phyloP scores from a whole-genome alignment of 92 coral and sea anemone genomes.

The Parazoanthus darwini region DNA sequence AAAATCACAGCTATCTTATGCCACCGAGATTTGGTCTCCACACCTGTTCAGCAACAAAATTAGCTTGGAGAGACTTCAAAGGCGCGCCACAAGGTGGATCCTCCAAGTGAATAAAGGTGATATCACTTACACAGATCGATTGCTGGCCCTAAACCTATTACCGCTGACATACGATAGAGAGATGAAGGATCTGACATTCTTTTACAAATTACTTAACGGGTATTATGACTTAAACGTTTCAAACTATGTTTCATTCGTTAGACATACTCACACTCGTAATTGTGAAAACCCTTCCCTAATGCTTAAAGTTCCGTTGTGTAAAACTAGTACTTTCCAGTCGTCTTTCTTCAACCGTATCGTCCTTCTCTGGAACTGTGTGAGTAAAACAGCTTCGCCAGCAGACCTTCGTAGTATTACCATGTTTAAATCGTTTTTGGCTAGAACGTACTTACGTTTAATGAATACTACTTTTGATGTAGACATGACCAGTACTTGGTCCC shows the following conservation, averaged over 20 bases:
- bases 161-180: background rate
- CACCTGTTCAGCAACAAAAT: background rate
- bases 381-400: constrained; percentile 28
- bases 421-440: constrained; percentile 31
- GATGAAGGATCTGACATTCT: background rate
- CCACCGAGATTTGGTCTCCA: background rate
- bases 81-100: constrained; percentile 13
- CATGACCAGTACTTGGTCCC: constrained; percentile 38
- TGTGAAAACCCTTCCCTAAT: too few relatives aligned
- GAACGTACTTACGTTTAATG: constrained; percentile 34
- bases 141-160: background rate
- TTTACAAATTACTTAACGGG: background rate
- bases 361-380: constrained; percentile 23
- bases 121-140: background rate
- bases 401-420: constrained; percentile 22
- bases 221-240: background rate
- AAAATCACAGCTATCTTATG: background rate
- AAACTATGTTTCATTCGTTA: background rate
- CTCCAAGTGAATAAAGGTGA: background rate
- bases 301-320: background rate
- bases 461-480: constrained; percentile 23
- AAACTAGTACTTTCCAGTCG: background rate
- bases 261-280: background rate
- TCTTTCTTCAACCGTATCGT: background rate
- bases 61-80: background rate